Evolutionary conservation across 2,113 vertebrate genomes (phyloP).

Genomic region (Pseudorasbora parva): DNA sequence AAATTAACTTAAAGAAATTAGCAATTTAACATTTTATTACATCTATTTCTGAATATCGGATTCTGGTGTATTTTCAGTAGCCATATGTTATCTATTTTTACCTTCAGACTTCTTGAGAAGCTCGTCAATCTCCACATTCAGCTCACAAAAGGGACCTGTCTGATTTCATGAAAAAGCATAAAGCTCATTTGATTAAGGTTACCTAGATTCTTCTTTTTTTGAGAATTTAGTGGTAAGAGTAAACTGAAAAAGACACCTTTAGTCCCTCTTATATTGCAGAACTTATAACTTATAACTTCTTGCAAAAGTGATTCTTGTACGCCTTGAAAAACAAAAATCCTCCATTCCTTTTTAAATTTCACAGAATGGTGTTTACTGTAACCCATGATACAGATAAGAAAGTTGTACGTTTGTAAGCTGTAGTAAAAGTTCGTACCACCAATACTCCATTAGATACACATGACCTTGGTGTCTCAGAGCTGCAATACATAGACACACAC

Average conservation of each 20-base stretch:
- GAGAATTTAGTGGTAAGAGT: not conserved
- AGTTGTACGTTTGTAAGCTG: too few relatives aligned
- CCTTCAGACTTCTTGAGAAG: not conserved
- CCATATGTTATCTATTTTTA: conserved; percentile 5
- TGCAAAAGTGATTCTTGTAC: not conserved
- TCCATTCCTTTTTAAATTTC: too few relatives aligned
- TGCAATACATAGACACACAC: conserved; percentile 60
- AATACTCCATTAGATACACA: conserved; percentile 82
- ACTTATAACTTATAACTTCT: too few relatives aligned
- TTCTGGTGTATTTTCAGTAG: too few relatives aligned
- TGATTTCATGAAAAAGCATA: conserved; percentile 20
- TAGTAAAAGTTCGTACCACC: conserved; percentile 73
- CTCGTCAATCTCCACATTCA: conserved; percentile 56
- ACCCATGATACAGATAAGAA: not conserved
- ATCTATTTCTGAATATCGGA: too few relatives aligned
- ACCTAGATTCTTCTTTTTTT: not conserved
- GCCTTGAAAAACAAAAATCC: too few relatives aligned
- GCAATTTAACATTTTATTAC: too few relatives aligned
- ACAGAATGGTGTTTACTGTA: not conserved
- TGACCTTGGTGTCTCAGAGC: conserved; percentile 66
- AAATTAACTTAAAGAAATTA: too few relatives aligned
- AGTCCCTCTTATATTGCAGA: too few relatives aligned
- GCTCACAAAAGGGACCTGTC: conserved; percentile 50
- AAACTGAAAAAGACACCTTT: not conserved
- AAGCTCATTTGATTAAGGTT: not conserved